Evolutionary conservation across 2,113 vertebrate species (phyloP).

Genomic region (Drymodes brunneopygia): DNA sequence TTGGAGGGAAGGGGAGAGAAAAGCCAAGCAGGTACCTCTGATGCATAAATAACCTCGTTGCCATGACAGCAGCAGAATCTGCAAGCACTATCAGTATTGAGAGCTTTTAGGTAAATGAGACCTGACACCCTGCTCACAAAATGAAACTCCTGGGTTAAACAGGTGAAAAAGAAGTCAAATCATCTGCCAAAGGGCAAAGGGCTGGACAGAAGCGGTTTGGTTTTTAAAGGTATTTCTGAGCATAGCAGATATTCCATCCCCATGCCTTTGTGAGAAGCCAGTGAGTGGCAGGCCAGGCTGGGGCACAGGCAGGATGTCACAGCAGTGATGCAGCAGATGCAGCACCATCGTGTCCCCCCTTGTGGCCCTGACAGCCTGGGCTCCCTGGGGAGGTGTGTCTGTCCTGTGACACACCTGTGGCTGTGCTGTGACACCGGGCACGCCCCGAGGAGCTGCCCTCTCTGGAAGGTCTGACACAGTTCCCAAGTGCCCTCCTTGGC

Average conservation of each 20-base stretch:
- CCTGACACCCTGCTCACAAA: conserved; percentile 6
- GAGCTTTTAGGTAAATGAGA: conserved; percentile 40
- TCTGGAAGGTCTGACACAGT: not conserved
- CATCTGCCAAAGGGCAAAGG: not conserved
- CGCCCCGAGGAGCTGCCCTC: not conserved
- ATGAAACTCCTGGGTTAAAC: not conserved
- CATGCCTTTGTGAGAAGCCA: not conserved
- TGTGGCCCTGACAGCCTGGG: not conserved
- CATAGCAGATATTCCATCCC: not conserved
- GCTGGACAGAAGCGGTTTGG: not conserved
- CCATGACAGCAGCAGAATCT: conserved; percentile 48
- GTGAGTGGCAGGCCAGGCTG: not conserved
- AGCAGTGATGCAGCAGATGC: not conserved
- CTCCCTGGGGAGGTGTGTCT: too few relatives aligned
- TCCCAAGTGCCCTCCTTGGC: not conserved
- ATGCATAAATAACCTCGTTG: conserved; percentile 59
- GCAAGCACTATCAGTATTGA: not conserved
- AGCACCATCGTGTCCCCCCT: not conserved
- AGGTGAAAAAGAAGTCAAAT: conserved; percentile 7
- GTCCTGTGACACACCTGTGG: too few relatives aligned
- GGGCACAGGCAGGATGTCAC: not conserved
- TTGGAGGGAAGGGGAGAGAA: not conserved
- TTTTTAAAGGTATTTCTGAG: not conserved
- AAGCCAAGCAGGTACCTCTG: not conserved
- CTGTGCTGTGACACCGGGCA: not conserved